Base-by-base conservation (phyloP, 2,888 invertebrate genomes). In the Nomada lathburiana region DNA sequence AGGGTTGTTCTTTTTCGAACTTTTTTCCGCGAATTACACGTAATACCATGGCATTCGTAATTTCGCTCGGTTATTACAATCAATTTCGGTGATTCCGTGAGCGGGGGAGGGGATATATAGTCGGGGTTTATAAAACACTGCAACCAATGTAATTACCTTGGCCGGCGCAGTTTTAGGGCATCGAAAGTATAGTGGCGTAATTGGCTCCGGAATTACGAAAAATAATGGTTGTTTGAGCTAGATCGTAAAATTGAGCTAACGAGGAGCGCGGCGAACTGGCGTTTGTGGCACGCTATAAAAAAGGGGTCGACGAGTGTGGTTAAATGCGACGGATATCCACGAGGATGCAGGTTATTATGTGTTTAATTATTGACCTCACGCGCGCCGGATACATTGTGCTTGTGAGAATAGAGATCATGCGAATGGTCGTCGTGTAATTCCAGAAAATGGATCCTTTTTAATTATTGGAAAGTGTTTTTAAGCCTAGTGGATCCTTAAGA, bases 241-340 rank as follows among this genome's bases (percentile, higher is more conserved):
- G 89, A 89, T 92, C 92, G 88, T 92, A 92, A 92, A 92, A 92
- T 91, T 89, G 87, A 86, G 87, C 92, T 92, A 92, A 92, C 92
- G 91, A 92, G 92, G 86, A 87, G 83, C 82, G 85, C 85, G 77
- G 83, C 75, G 77, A 80, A 76, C 69, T 79, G 73, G 82, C 72
- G 84, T 88, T 85, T 83, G 86, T 88, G 86, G 83, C 85, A 80
- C 79, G 84, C 89, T 88, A 90, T 91, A 91, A 90, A 90, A 88
- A 79, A 72, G 72, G 23, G 83, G 82, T 68, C 76, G 83, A 75
- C 86, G 88, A 86, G 87, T 88, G 87, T 80, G 83, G 86, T 80
- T 88, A 89, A 90, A 89, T 82, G 84, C 77, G 84, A 79, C 84
- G 83, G 83, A 85, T 73, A 86, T 89, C 78, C 82, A 82, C 67